Evolutionary conservation across 2,888 invertebrate species (phyloP).

Genomic region (Pinctada fucata): DNA sequence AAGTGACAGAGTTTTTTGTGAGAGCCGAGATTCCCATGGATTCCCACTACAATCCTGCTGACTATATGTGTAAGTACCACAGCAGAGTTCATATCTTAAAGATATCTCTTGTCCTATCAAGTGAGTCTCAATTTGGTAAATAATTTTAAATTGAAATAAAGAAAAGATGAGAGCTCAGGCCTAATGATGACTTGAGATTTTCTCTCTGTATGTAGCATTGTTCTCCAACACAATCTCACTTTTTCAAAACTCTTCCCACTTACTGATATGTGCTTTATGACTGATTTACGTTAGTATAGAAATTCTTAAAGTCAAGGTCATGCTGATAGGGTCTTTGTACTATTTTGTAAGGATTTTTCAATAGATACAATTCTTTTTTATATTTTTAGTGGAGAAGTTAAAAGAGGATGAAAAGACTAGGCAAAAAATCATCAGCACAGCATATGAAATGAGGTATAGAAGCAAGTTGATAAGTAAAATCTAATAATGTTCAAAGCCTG

Average conservation of each 20-base stretch:
- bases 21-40: conserved; percentile 84
- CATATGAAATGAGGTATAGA: conserved; percentile 43
- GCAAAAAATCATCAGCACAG: conserved; percentile 43
- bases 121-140: not conserved
- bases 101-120: not conserved
- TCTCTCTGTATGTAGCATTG: too few relatives aligned
- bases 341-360: too few relatives aligned
- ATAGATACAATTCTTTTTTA: not conserved
- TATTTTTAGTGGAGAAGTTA: conserved; percentile 52
- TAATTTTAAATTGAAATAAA: not conserved
- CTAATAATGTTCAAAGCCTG: not conserved
- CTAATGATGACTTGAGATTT: not conserved
- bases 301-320: too few relatives aligned
- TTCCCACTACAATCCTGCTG: conserved; percentile 90
- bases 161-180: not conserved
- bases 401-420: conserved; percentile 42
- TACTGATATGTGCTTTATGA: too few relatives aligned
- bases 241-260: too few relatives aligned
- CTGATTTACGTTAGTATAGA: too few relatives aligned
- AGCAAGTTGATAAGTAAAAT: too few relatives aligned
- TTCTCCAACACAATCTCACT: too few relatives aligned
- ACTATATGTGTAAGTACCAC: conserved; percentile 77
- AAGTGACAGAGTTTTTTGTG: conserved; percentile 85
- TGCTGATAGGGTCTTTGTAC: too few relatives aligned
- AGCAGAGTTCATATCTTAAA: not conserved